Evolutionary conservation across 2,888 invertebrate genomes (phyloP).

Genomic region (Standfussiana lucernea): DNA sequence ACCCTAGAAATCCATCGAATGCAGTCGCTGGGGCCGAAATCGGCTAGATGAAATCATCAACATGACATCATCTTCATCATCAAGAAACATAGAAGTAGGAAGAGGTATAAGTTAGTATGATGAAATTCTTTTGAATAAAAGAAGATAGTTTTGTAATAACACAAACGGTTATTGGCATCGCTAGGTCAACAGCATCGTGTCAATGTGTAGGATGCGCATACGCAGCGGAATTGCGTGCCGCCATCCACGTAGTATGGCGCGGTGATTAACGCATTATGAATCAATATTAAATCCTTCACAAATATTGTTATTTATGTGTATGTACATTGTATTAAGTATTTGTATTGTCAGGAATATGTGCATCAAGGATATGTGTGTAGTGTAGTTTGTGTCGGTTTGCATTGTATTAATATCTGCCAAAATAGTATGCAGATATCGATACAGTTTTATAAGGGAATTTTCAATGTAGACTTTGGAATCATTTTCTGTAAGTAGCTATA

Average conservation of each 20-base stretch:
- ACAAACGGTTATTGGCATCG: conserved; percentile 32
- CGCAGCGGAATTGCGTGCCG: conserved; percentile 45
- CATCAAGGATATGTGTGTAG: too few species aligned
- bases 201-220: conserved; percentile 48
- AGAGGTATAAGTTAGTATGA: background rate
- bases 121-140: conserved; percentile 15
- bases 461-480: background rate
- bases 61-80: background rate
- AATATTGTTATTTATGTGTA: conserved; percentile 20
- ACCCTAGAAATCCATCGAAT: background rate
- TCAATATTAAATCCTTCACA: conserved; percentile 39
- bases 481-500: background rate
- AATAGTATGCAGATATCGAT: too few species aligned
- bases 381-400: background rate
- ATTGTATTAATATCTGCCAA: too few species aligned
- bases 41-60: background rate
- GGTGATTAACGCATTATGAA: conserved; percentile 60
- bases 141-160: background rate
- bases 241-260: conserved; percentile 48
- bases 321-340: background rate
- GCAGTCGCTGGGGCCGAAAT: background rate
- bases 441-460: background rate
- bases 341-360: background rate
- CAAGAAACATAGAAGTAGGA: background rate
- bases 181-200: conserved; percentile 51